These are phyloP conservation scores for Pollicipes pollicipes DNA, from an alignment of 1,140 invertebrate species.

Conservation along the genomic window DNA sequence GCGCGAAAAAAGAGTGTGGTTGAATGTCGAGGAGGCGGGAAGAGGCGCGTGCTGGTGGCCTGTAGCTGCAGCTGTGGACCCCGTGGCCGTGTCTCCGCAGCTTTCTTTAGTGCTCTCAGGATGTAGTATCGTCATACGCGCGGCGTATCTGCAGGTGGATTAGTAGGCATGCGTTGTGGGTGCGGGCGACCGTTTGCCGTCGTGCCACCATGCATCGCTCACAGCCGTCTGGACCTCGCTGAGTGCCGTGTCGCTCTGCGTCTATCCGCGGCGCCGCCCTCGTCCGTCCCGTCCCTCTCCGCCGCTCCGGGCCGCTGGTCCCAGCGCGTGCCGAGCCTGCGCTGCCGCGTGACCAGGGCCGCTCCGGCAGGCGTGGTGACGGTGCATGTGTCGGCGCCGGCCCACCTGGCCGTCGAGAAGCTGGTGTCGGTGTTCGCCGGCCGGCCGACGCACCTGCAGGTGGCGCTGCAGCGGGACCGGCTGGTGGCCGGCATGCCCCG, in stretches of 20 bases:
- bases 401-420: neutral
- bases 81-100: no score
- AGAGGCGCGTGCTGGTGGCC: neutral
- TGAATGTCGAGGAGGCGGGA: neutral
- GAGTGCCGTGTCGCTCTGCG: no score
- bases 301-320: conserved; percentile 29
- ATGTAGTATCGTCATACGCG: no score
- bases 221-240: no score
- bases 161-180: no score
- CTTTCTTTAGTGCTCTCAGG: no score
- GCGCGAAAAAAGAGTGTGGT: neutral
- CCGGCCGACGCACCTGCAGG: neutral
- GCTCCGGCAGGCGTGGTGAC: no score
- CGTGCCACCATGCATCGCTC: no score
- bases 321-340: neutral
- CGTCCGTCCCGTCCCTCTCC: no score
- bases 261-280: no score
- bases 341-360: neutral
- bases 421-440: neutral
- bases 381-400: neutral
- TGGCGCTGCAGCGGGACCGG: neutral
- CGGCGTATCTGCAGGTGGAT: no score
- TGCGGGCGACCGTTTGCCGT: no score
- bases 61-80: neutral
- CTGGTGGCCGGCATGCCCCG: neutral